Percentiles rank a stretch among this genome's conserved stretches.
Conservation (phyloP, 64 coral and sea anemone genomes). For the Dendrophyllia cribrosa region DNA sequence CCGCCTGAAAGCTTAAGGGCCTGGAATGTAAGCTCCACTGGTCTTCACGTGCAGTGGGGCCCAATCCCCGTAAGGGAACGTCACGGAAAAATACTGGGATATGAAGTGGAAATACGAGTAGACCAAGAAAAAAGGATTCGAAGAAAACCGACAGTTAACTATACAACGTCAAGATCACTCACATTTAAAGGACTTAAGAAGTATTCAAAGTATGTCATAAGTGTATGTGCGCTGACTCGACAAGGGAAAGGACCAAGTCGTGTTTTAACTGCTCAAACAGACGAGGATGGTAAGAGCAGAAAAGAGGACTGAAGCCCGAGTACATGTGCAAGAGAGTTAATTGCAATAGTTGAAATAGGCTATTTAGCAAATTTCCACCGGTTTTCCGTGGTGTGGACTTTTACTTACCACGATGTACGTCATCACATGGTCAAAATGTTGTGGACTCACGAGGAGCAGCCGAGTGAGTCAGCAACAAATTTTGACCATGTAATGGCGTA, state of each 20-base stretch:
- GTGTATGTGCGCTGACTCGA: background rate
- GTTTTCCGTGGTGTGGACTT: no score
- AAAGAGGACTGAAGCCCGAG: no score
- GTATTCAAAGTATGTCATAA: background rate
- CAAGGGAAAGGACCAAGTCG: background rate
- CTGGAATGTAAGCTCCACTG: background rate
- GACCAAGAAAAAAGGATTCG: background rate
- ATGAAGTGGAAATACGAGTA: background rate
- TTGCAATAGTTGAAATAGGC: no score
- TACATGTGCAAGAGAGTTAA: no score
- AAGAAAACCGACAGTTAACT: background rate
- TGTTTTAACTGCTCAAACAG: background rate
- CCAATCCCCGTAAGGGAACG: background rate
- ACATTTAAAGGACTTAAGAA: background rate
- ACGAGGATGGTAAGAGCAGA: constrained; percentile 10
- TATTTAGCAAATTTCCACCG: no score
- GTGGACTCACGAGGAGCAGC: no score
- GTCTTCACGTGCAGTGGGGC: constrained; percentile 16
- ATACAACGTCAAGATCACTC: background rate
- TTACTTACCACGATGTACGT: no score
- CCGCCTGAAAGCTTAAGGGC: background rate
- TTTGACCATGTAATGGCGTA: no score
- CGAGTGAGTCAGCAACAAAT: no score
- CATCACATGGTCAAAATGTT: no score
- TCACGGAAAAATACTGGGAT: constrained; percentile 9